Base-by-base conservation (phyloP, 2,113 vertebrate genomes). In the Hippocampus guttulatus region DNA sequence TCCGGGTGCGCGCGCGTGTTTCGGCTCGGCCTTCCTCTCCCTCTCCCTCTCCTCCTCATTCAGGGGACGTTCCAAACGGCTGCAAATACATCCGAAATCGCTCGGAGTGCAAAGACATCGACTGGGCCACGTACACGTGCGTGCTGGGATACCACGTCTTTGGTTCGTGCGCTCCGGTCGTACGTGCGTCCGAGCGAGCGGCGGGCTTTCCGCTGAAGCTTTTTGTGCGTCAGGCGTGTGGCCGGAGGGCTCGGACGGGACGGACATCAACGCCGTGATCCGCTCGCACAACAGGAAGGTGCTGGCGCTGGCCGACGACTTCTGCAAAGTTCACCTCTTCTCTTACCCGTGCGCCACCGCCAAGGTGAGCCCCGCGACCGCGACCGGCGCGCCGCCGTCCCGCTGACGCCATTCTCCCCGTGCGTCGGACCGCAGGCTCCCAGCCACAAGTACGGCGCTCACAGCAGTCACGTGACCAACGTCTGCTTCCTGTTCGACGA, bases 381-480 rank as follows among this genome's bases (percentile, higher is more conserved):
- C 2, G 8, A 1, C 12, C 25, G 9, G 6, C 18, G 5, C 23
- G 2, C 2, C 9, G 4, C 58, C 58, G 25, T 20, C 2, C 10
- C 23, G 5, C 4, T 8, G 0, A 8, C 25, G 60, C 5, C 30
- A 3, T 12, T 63, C 16, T 60, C 9, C 47, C 16, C 73, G 21
- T 66, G 5, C 76, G n/a, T 67, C 3, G 52, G 8, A 1, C n/a
- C 75, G 3, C 76, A 99, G 97, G 97, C 96, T 68, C 96, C 97
- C 40, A 99, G 97, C 85, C 94, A 97, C 79, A 98, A 98, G 81
- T 99, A 98, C 91, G 95, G 94, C 0, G 97, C 96, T 71, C 97
- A 99, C 92, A 99, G 97, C 79, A 99, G 97, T 90, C 97, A 99
- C 1, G 97, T 99, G 90, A 99, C 97, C 88, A 99, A 99, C 0